Base-by-base conservation (phyloP, 2,113 vertebrate genomes). In the Hippocampus comes region DNA sequence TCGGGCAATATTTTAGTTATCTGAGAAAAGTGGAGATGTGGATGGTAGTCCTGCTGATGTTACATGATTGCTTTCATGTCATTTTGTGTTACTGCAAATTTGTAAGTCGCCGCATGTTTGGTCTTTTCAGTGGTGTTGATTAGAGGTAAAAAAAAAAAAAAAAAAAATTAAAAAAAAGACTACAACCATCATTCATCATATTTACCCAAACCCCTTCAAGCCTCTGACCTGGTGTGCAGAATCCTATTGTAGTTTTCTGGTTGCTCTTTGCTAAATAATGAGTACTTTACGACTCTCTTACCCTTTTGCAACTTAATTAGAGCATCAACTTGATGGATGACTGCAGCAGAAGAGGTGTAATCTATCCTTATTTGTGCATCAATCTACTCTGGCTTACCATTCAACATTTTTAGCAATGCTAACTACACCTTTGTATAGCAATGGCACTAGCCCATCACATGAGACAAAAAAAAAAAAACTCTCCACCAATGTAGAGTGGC, bases 191-290 rank as follows among this genome's bases (percentile, higher is more conserved):
- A 9, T 55, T 55, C n/a, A 18, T n/a, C 75, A 87, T 86, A 82
- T 81, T 80, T 79, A 86, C 79, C 85, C 84, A 69, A 73, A 72
- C 84, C 86, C 87, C 88, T 90, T 90, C 87, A 84, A 83, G 34
- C 34, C 34, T 6, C 34, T 83, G 84, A 84, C 80, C 86, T 57
- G 48, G 76, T 65, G 73, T 83, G 78, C 75, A 72, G 75, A 87
- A 83, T 82, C 76, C 70, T 25, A 80, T 78, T 74, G 86, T 71
- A 49, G 77, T 85, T 91, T 83, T 80, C 83, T 88, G 78, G 80
- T 84, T 84, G 67, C 78, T 82, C 71, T 82, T 84, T 73, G 78
- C 80, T 80, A 89, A 89, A 89, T 90, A 89, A 90, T 84, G 89
- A 84, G 70, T 84, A 85, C 74, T 84, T 89, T 84, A 89, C 89